A percentile compares a stretch with the other conserved stretches of the same genome.
phyloP scores from a whole-genome alignment of 1,140 invertebrate species.

The Zelostemma sp. region DNA sequence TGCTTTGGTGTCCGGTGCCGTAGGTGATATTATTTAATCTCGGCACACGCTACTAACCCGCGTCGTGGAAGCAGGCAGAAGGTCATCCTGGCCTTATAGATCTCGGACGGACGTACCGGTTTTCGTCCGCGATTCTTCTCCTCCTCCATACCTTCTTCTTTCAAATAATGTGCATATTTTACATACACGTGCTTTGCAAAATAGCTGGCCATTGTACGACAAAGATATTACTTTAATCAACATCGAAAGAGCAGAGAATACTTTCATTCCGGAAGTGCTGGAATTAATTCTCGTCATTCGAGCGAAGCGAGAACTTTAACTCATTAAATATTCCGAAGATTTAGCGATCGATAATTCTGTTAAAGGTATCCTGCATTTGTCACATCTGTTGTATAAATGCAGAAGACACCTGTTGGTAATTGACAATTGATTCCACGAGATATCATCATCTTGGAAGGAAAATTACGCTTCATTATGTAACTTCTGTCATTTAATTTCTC shows the following conservation, averaged over 20 bases:
- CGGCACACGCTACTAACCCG: conserved; percentile 49
- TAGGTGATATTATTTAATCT: conserved; percentile 63
- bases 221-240: conserved; percentile 36
- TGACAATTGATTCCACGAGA: too few relatives aligned
- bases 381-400: neutral
- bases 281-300: too few relatives aligned
- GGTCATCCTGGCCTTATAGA: conserved; percentile 50
- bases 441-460: too few relatives aligned
- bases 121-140: conserved; percentile 25
- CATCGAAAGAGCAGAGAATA: too few relatives aligned
- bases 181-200: conserved; percentile 6
- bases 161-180: conserved; percentile 25
- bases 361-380: too few relatives aligned
- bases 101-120: conserved; percentile 27
- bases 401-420: neutral
- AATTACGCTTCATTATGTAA: too few relatives aligned
- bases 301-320: neutral
- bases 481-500: too few relatives aligned
- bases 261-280: too few relatives aligned
- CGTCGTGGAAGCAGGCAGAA: conserved; percentile 43
- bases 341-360: too few relatives aligned
- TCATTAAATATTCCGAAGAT: neutral
- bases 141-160: conserved; percentile 8
- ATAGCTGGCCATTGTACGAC: conserved; percentile 31
- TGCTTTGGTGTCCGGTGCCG: conserved; percentile 47